Evolutionary conservation across 2,888 invertebrate genomes (phyloP).

Genomic region (Lepetodrilus schrolli): DNA sequence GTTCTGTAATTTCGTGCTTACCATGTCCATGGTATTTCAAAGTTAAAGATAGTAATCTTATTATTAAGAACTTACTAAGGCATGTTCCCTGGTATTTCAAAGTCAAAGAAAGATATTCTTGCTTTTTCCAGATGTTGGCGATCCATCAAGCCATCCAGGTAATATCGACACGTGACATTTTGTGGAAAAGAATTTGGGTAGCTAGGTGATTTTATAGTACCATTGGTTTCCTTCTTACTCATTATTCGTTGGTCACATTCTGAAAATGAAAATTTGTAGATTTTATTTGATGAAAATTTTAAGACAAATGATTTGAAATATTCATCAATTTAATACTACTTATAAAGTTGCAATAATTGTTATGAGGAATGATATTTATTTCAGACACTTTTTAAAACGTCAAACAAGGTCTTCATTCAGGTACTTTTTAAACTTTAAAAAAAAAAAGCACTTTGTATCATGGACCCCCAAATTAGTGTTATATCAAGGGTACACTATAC

Average conservation of each 20-base stretch:
- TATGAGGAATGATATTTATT: too few relatives aligned
- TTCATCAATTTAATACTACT: too few relatives aligned
- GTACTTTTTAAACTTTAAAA: too few relatives aligned
- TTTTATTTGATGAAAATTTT: neutral
- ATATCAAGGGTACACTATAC: too few relatives aligned
- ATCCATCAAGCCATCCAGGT: slow-evolving; percentile 94
- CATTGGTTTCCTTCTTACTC: slow-evolving; percentile 93
- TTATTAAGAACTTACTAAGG: slow-evolving; percentile 54
- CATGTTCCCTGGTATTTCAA: slow-evolving; percentile 85
- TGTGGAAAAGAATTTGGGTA: slow-evolving; percentile 96
- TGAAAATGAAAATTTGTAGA: slow-evolving; percentile 36
- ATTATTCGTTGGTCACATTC: slow-evolving; percentile 99
- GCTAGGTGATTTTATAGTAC: slow-evolving; percentile 95
- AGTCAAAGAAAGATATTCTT: slow-evolving; percentile 88
- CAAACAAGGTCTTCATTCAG: too few relatives aligned
- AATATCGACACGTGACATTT: slow-evolving; percentile 97
- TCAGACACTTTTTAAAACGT: too few relatives aligned
- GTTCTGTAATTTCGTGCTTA: too few relatives aligned
- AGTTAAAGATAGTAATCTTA: neutral
- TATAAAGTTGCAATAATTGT: too few relatives aligned
- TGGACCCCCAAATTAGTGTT: too few relatives aligned
- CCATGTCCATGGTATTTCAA: too few relatives aligned
- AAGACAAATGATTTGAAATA: too few relatives aligned
- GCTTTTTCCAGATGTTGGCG: slow-evolving; percentile 96
- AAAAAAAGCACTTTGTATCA: too few relatives aligned